These are phyloP conservation scores for Cyrtonyx montezumae DNA, from an alignment of 2,113 vertebrate genomes.

Conservation along the genomic window DNA sequence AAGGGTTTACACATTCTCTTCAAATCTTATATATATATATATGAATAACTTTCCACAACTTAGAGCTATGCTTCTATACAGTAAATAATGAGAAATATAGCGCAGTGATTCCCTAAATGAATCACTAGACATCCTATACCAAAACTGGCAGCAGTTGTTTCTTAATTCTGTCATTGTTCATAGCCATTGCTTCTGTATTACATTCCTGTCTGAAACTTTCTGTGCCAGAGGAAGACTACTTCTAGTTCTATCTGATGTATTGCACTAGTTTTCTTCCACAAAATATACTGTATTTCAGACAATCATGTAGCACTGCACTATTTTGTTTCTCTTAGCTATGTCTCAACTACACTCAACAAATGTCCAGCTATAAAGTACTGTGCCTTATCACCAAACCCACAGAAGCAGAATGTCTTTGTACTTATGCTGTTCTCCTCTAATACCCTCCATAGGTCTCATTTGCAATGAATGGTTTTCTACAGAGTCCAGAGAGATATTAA, in stretches of 20 bases:
- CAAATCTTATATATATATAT: too few species aligned
- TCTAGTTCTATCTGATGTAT: neutral
- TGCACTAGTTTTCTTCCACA: neutral
- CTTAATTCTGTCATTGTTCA: constrained; percentile 23
- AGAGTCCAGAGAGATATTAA: neutral
- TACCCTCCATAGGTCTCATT: neutral
- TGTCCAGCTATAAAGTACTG: neutral
- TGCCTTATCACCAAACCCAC: constrained; percentile 46
- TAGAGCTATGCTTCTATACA: neutral
- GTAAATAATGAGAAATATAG: neutral
- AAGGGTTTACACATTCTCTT: neutral
- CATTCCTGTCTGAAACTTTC: constrained; percentile 2
- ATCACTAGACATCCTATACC: neutral
- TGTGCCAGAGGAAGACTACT: neutral
- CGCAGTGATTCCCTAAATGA: neutral
- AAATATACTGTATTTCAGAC: neutral
- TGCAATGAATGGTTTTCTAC: constrained; percentile 4
- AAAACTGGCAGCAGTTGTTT: constrained; percentile 7
- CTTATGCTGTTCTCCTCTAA: constrained; percentile 5
- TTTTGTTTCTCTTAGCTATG: neutral
- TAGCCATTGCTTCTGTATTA: neutral
- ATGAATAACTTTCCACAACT: neutral
- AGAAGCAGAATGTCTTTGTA: constrained; percentile 13
- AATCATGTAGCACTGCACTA: neutral
- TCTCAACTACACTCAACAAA: constrained; percentile 28